Conservation (phyloP, 1,140 invertebrate species). For the Ruditapes philippinarum region DNA sequence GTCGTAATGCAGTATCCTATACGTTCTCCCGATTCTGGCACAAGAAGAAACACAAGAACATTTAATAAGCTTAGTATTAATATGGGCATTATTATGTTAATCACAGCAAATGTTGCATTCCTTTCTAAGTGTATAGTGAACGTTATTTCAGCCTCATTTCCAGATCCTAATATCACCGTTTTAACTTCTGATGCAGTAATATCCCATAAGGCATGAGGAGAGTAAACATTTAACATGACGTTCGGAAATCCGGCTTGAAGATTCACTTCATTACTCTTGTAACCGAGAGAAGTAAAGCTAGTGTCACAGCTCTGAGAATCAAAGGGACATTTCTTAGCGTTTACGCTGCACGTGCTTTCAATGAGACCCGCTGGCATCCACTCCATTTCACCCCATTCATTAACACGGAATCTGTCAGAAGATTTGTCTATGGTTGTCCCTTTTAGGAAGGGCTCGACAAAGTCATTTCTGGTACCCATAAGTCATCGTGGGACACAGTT, state of each 20-base stretch:
- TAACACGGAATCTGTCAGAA: neutral
- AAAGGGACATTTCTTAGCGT: slow-evolving; percentile 99
- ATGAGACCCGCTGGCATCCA: neutral
- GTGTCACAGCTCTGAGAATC: slow-evolving; percentile 98
- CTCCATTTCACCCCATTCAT: neutral
- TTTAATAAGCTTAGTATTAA: slow-evolving; percentile 88
- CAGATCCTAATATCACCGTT: neutral
- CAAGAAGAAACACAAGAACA: slow-evolving; percentile 88
- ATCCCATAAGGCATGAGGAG: neutral
- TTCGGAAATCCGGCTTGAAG: neutral
- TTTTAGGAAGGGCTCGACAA: neutral
- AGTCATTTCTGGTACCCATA: slow-evolving; percentile 30
- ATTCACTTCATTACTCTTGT: slow-evolving; percentile 31
- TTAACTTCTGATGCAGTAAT: neutral
- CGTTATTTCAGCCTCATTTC: neutral
- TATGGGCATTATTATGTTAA: slow-evolving; percentile 89
- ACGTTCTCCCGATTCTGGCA: slow-evolving; percentile 89
- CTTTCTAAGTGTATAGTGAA: slow-evolving; percentile 68
- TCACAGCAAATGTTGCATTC: slow-evolving; percentile 86
- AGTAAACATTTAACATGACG: neutral
- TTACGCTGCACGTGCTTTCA: slow-evolving; percentile 93
- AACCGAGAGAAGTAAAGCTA: slow-evolving; percentile 98
- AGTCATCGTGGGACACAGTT: neutral
- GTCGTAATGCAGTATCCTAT: slow-evolving; percentile 88
- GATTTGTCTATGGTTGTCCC: neutral